Evolutionary conservation across 2,797 vertebrate species (phyloP).

Genomic region (Amblyopsis hoosieri): DNA sequence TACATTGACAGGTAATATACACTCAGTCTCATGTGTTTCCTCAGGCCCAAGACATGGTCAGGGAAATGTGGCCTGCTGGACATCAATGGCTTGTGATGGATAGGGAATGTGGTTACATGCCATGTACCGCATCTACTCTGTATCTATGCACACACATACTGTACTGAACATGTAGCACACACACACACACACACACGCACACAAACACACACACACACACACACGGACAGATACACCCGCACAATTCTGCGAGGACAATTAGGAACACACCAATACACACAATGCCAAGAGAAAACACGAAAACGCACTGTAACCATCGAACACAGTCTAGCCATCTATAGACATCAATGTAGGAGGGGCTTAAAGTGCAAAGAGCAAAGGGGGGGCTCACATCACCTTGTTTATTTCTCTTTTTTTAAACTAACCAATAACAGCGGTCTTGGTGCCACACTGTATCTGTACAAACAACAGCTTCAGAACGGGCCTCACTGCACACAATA

Average conservation of each 20-base stretch:
- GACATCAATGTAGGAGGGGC: slow-evolving; percentile 74
- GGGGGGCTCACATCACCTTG: slow-evolving; percentile 47
- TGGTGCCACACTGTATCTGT: slow-evolving; percentile 48
- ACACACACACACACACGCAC: slow-evolving; percentile 24
- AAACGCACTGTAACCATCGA: slow-evolving; percentile 80
- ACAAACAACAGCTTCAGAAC: slow-evolving; percentile 75
- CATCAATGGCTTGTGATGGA: slow-evolving; percentile 77
- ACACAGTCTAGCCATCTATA: slow-evolving; percentile 86
- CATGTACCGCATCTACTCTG: neutral
- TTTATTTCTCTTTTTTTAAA: slow-evolving; percentile 23
- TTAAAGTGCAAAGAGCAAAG: slow-evolving; percentile 81
- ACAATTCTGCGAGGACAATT: slow-evolving; percentile 38
- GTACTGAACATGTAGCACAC: slow-evolving; percentile 4
- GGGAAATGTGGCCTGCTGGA: slow-evolving; percentile 75
- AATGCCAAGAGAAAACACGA: slow-evolving; percentile 69
- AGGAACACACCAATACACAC: slow-evolving; percentile 38
- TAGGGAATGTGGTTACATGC: slow-evolving; percentile 51
- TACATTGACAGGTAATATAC: slow-evolving; percentile 85
- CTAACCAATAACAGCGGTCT: slow-evolving; percentile 47
- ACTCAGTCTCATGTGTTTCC: slow-evolving; percentile 84
- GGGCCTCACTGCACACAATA: slow-evolving; percentile 81
- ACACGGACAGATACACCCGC: slow-evolving; percentile 8
- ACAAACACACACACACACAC: slow-evolving; percentile 22
- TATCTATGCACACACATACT: slow-evolving; percentile 10
- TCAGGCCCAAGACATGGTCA: slow-evolving; percentile 72